Evolutionary conservation across 2,113 vertebrate species (phyloP).

Genomic region (Apistogramma diplotaenia): DNA sequence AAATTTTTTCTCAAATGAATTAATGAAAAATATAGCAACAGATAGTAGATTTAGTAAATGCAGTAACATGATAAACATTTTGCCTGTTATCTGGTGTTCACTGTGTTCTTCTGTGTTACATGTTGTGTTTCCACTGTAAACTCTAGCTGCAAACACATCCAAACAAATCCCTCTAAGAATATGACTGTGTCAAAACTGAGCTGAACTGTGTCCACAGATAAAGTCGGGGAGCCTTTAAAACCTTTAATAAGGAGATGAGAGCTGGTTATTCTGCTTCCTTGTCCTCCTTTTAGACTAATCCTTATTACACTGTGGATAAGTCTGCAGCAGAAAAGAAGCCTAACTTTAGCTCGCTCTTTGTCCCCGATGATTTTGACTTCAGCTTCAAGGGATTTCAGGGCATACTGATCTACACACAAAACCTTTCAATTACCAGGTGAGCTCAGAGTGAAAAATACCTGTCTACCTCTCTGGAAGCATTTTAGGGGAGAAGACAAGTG

Average conservation of each 20-base stretch:
- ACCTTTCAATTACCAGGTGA: conserved; percentile 54
- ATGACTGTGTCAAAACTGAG: background rate
- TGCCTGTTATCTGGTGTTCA: background rate
- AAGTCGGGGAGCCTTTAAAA: conserved; percentile 16
- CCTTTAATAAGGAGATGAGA: conserved; percentile 28
- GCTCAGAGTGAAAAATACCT: conserved; percentile 29
- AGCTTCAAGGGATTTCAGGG: conserved; percentile 40
- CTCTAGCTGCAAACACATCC: conserved; percentile 20
- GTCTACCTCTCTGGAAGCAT: conserved; percentile 20
- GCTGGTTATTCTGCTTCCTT: conserved; percentile 35
- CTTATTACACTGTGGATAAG: conserved; percentile 40
- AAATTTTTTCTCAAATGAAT: background rate
- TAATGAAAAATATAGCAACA: background rate
- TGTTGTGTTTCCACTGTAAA: conserved; percentile 2
- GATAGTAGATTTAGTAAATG: background rate
- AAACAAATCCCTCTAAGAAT: conserved; percentile 16
- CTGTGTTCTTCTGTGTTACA: background rate
- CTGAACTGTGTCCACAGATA: conserved; percentile 11
- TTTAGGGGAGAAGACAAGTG: conserved; percentile 31
- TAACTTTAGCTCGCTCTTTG: conserved; percentile 26
- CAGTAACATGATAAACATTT: background rate
- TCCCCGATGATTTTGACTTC: conserved; percentile 40
- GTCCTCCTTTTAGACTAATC: conserved; percentile 42
- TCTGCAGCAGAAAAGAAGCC: conserved; percentile 31
- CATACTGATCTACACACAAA: conserved; percentile 20